Base-by-base conservation (phyloP, 2,113 vertebrate species). In the Phaetusa simplex region DNA sequence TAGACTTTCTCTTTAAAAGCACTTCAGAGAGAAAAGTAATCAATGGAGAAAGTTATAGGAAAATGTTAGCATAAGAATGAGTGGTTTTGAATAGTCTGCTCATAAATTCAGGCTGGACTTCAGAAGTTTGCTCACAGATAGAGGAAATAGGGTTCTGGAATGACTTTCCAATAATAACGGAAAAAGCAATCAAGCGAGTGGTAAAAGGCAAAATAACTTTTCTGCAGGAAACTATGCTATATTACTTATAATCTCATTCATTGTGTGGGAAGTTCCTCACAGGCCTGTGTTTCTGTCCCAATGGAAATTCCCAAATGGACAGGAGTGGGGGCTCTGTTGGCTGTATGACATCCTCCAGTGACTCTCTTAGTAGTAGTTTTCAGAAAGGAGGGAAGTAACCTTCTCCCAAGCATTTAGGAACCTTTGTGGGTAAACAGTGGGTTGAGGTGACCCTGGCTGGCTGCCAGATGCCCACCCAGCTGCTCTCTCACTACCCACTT, bases 11-110 rank as follows among this genome's bases (percentile, higher is more conserved):
- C 87, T 85, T 81, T 81, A 92, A 64, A 88, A 88, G 38, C 69
- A 90, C 90, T 96, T 90, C 52, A 70, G 88, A 85, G 70, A 92
- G 79, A 78, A 94, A 95, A 95, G 87, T 85, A 96, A 95, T 95
- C 90, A 96, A 85, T 77, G 66, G 58, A 90, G 74, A 94, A 94
- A 93, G 52, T 80, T 53, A 58, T 21, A 53, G 82, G 90, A 74
- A 92, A 94, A 94, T 90, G 82, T 96, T 96, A 95, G 78, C 74
- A 86, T 93, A 95, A 95, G 93, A 96, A 85, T 42, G 45, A 90
- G n/a, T 66, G 34, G 66, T 82, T 90, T 96, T 85, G 82, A 93
- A 88, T 65, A 86, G 58, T 27, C 62, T 96, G 72, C 70, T 96
- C 92, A 95, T 93, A 92, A 96, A 96, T 96, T 96, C 90, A 26